These are phyloP conservation scores for Chelonus insularis DNA, from an alignment of 1,140 invertebrate species.

Conservation along the genomic window DNA sequence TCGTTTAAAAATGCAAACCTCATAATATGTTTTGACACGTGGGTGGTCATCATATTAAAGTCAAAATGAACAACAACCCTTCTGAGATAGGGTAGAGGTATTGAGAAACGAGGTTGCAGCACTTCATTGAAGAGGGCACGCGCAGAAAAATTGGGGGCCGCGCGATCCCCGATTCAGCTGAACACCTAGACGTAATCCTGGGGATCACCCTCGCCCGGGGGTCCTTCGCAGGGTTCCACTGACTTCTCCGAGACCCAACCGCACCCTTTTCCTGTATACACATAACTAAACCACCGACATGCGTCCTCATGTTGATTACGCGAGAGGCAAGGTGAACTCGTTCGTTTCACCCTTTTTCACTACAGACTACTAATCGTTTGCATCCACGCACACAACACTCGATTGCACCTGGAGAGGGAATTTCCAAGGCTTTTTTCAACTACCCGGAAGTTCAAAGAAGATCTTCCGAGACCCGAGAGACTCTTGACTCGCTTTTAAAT, in stretches of 20 bases:
- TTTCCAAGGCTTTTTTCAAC: conserved; percentile 9
- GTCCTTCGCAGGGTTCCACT: conserved; percentile 38
- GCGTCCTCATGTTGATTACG: conserved; percentile 13
- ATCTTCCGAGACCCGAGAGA: conserved; percentile 15
- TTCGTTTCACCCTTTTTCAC: conserved; percentile 39
- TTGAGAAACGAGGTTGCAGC: neutral
- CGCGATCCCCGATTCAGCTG: conserved; percentile 43
- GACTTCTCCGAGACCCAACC: conserved; percentile 37
- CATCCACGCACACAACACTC: conserved; percentile 17
- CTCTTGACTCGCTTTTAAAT: neutral
- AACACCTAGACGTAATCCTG: conserved; percentile 48
- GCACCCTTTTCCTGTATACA: conserved; percentile 28
- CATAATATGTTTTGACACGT: neutral
- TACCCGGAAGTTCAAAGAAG: conserved; percentile 8
- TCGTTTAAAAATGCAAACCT: neutral
- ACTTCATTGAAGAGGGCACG: conserved; percentile 58
- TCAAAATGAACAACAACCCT: conserved; percentile 17
- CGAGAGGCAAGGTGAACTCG: conserved; percentile 23
- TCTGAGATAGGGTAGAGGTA: conserved; percentile 10
- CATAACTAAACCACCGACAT: conserved; percentile 10
- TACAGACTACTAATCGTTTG: conserved; percentile 18
- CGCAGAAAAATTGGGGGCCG: conserved; percentile 36
- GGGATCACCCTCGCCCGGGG: conserved; percentile 43
- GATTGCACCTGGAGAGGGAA: neutral
- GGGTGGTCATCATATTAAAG: conserved; percentile 10